Conservation (phyloP, 2,888 invertebrate genomes). For the Julus scandinavius region DNA sequence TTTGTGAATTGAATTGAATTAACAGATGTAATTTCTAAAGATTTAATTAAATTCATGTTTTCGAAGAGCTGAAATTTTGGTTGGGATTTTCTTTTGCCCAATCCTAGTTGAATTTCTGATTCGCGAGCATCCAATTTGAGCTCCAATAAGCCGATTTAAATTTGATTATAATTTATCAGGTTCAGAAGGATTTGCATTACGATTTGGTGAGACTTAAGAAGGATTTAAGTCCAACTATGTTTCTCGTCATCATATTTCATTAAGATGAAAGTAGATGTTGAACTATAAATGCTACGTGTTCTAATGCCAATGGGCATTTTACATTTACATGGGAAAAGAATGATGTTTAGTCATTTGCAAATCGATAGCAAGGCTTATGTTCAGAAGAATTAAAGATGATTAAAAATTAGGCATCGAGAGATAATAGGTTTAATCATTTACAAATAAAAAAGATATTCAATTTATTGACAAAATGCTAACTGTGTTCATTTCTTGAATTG, state of each 20-base stretch:
- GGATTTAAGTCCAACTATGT: background rate
- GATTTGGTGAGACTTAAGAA: background rate
- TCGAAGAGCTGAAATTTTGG: background rate
- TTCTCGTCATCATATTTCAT: background rate
- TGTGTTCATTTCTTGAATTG: too few species aligned
- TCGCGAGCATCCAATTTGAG: background rate
- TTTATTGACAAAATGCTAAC: too few species aligned
- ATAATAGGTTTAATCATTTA: too few species aligned
- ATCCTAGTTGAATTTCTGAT: background rate
- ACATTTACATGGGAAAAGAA: too few species aligned
- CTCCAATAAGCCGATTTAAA: background rate
- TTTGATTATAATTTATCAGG: constrained; percentile 5
- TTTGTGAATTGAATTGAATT: background rate
- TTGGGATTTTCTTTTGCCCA: background rate
- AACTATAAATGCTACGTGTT: too few species aligned
- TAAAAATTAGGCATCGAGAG: too few species aligned
- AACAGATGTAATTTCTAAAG: background rate
- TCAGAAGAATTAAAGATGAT: too few species aligned
- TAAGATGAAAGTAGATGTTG: background rate
- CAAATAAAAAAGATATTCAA: too few species aligned
- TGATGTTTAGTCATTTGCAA: too few species aligned
- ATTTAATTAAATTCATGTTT: background rate
- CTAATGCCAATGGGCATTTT: too few species aligned
- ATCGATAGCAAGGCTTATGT: too few species aligned
- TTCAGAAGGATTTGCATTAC: background rate